Evolutionary conservation across 1,140 invertebrate species (phyloP).

Genomic region (Lordiphosa collinella): DNA sequence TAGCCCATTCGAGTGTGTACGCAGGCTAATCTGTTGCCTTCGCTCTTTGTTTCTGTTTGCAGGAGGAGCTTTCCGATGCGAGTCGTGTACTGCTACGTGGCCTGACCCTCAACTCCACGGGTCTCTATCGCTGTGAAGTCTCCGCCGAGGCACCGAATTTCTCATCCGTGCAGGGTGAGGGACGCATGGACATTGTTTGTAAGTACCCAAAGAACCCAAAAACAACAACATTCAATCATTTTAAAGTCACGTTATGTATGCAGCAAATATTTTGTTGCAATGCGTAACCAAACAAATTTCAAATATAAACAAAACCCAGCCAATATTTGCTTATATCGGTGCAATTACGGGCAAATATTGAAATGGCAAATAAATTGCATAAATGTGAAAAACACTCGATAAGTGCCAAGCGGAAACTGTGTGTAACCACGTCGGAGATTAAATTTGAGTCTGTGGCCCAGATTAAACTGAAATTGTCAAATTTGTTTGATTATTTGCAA

Average conservation of each 20-base stretch:
- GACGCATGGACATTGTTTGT: slow-evolving; percentile 87
- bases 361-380: slow-evolving; percentile 27
- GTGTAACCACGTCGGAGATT: not conserved
- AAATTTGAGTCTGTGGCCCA: slow-evolving; percentile 1
- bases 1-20: not conserved
- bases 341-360: slow-evolving; percentile 67
- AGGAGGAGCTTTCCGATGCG: slow-evolving; percentile 83
- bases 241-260: slow-evolving; percentile 33
- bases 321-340: slow-evolving; percentile 45
- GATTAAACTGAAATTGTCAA: not conserved
- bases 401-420: not conserved
- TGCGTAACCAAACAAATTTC: slow-evolving; percentile 5
- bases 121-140: slow-evolving; percentile 88
- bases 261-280: slow-evolving; percentile 31
- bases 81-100: slow-evolving; percentile 83
- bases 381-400: not conserved
- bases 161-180: slow-evolving; percentile 84
- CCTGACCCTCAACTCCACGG: slow-evolving; percentile 85
- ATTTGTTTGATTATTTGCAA: too few relatives aligned
- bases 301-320: slow-evolving; percentile 8
- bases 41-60: slow-evolving; percentile 36
- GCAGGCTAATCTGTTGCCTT: not conserved
- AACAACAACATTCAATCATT: slow-evolving; percentile 25
- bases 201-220: slow-evolving; percentile 80
- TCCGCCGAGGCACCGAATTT: slow-evolving; percentile 88